Conservation (phyloP, 1,140 invertebrate genomes). For the Zaprionus africanus region DNA sequence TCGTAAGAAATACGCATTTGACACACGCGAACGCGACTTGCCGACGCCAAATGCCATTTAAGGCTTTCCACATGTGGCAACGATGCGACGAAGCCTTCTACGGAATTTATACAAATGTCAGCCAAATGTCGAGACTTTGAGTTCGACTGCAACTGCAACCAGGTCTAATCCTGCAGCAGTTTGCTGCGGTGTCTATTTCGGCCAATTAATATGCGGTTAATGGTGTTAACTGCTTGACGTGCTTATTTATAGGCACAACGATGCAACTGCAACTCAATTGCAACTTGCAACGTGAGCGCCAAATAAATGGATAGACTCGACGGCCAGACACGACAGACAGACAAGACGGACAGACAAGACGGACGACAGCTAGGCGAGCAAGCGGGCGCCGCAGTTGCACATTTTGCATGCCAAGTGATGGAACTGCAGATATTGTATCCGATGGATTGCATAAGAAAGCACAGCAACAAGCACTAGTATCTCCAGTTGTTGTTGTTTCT, state of each 20-base stretch:
- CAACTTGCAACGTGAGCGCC: slow-evolving; percentile 52
- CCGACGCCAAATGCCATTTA: slow-evolving; percentile 54
- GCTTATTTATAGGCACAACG: slow-evolving; percentile 75
- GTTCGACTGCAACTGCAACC: neutral
- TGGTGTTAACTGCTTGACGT: slow-evolving; percentile 76
- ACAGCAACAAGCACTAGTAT: slow-evolving; percentile 16
- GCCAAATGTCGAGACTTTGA: slow-evolving; percentile 59
- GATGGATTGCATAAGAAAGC: slow-evolving; percentile 75
- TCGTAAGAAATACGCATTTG: slow-evolving; percentile 26
- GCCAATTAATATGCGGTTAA: slow-evolving; percentile 82
- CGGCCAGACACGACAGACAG: slow-evolving; percentile 51
- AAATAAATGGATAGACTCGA: slow-evolving; percentile 51
- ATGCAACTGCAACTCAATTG: slow-evolving; percentile 73
- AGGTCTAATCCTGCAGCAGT: slow-evolving; percentile 51
- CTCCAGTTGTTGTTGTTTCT: neutral
- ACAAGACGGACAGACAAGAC: slow-evolving; percentile 21
- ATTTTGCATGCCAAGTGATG: slow-evolving; percentile 75
- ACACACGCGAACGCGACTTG: slow-evolving; percentile 40
- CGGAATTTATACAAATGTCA: slow-evolving; percentile 54
- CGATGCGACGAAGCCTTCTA: slow-evolving; percentile 44
- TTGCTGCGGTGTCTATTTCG: slow-evolving; percentile 67
- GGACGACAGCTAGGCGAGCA: slow-evolving; percentile 34
- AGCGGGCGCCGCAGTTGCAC: slow-evolving; percentile 26
- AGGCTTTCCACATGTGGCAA: slow-evolving; percentile 45
- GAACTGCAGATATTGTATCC: slow-evolving; percentile 51